Evolutionary conservation across 2,888 invertebrate genomes (phyloP).

Genomic region (Osmoderma eremita): DNA sequence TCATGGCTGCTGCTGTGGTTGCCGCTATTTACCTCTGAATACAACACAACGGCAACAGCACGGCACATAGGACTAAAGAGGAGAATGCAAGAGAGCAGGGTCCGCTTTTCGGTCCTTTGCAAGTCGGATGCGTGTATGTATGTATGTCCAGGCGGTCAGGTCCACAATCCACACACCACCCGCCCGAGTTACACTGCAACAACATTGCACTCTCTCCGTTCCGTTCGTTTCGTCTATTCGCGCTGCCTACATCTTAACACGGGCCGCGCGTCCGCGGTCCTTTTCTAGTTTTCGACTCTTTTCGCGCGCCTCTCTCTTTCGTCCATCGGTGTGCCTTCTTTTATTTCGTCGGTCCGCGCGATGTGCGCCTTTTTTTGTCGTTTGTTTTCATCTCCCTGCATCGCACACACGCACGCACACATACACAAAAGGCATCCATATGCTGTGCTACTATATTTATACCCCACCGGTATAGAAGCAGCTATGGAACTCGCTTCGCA

Average conservation of each 20-base stretch:
- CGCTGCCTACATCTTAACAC: slow-evolving; percentile 31
- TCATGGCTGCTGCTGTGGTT: slow-evolving; percentile 55
- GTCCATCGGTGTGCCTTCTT: slow-evolving; percentile 28
- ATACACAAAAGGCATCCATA: slow-evolving; percentile 21
- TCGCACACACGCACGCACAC: slow-evolving; percentile 28
- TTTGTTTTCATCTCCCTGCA: slow-evolving; percentile 36
- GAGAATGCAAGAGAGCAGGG: slow-evolving; percentile 29
- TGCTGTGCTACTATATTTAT: slow-evolving; percentile 33
- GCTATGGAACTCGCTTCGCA: slow-evolving; percentile 17
- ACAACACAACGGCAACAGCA: slow-evolving; percentile 3
- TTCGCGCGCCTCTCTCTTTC: slow-evolving; percentile 25
- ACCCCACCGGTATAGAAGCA: slow-evolving; percentile 24
- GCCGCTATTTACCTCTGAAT: slow-evolving; percentile 31
- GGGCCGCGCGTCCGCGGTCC: slow-evolving; percentile 27
- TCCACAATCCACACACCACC: slow-evolving; percentile 18
- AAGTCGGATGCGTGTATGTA: slow-evolving; percentile 32
- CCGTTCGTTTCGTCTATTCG: slow-evolving; percentile 32
- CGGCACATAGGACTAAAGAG: slow-evolving; percentile 11
- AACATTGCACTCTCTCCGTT: slow-evolving; percentile 51
- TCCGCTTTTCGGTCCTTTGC: slow-evolving; percentile 29
- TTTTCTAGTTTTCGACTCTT: slow-evolving; percentile 24
- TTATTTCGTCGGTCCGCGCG: slow-evolving; percentile 38
- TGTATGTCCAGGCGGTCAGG: slow-evolving; percentile 40
- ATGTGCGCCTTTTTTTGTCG: slow-evolving; percentile 36
- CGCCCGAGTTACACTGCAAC: slow-evolving; percentile 56